phyloP scores from a whole-genome alignment of 2,797 vertebrate species.

The Falco novaeseelandiae region DNA sequence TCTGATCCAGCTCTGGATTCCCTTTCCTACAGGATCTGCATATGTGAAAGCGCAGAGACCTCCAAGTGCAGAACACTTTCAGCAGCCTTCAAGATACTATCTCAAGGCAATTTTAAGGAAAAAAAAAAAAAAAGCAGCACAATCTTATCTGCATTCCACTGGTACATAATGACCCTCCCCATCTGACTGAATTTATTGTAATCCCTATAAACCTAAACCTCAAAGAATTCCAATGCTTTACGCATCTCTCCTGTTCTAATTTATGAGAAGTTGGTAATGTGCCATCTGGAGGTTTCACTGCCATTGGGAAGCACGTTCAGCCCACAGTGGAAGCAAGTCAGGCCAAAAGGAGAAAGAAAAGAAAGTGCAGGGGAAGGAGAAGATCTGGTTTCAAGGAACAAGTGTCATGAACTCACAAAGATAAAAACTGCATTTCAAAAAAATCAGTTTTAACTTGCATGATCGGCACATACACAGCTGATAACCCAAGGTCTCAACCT shows the following conservation, averaged over 20 bases:
- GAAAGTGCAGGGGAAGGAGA: constrained; percentile 29
- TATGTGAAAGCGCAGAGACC: not conserved
- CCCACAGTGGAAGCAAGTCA: not conserved
- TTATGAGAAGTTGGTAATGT: constrained; percentile 63
- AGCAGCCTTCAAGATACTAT: not conserved
- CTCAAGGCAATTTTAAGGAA: not conserved
- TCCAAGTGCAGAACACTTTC: not conserved
- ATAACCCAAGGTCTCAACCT: constrained; percentile 65
- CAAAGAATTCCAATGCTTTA: constrained; percentile 61
- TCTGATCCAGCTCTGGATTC: not conserved
- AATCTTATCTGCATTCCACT: not conserved
- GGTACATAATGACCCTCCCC: not conserved
- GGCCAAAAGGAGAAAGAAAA: constrained; percentile 43
- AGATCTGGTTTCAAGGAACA: constrained; percentile 38
- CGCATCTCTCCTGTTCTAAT: constrained; percentile 40
- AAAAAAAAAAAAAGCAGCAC: not conserved
- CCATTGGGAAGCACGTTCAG: constrained; percentile 4
- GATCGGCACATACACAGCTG: constrained; percentile 18
- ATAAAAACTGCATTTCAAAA: constrained; percentile 34
- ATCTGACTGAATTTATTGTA: constrained; percentile 61
- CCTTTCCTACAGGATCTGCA: not conserved
- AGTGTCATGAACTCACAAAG: constrained; percentile 31
- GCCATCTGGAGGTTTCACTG: constrained; percentile 65
- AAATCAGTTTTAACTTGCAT: constrained; percentile 43
- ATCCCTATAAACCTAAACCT: constrained; percentile 60